Evolutionary conservation across 2,113 vertebrate genomes (phyloP), one percentile per base, ranked within the genome.

Genomic region (Sardina pilchardus): DNA sequence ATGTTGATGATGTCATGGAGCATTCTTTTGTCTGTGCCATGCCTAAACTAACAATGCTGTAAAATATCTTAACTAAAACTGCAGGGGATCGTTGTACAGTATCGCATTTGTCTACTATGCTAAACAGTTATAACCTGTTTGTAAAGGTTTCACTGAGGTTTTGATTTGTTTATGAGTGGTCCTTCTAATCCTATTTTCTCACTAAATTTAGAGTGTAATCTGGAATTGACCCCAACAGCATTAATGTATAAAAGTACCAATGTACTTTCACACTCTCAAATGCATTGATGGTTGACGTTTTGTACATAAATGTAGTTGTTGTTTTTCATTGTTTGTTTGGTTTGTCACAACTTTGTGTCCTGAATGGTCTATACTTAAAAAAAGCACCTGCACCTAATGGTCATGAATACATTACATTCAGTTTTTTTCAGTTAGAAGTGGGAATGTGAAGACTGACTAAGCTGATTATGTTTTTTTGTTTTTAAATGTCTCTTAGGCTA

Each of bases 21-120:
- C 4, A 34, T 36, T 17, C 4, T 36, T 59, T 71, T 78, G 10
- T 78, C 71, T 78, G 30, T 34, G 30, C 12, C 71, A 36, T 78
- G 71, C 71, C 71, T 78, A 14, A 75, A 78, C 71, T 78, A 78
- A 78, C 71, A 78, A 78, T 78, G 26, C 34, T 78, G 71, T 78
- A 78, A 78, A 78, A 34, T 78, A 36, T 78, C 71, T 34, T 36
- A 17, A 78, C 71, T 78, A 78, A 78, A 42, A 78, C 36, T 34
- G 63, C 63, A 30, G 24, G 9, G 24, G 6, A 34, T 36, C 30
- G 14, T 78, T 34, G 30, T 78, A 78, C 30, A 78, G 71, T 78
- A 78, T 78, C 71, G 16, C 71, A 78, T 78, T 34, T 59, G 53
- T 59, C 30, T 78, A 36, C 71, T 30, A 71, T 30, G 63, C 2